Base-by-base conservation (phyloP, 2,797 vertebrate genomes). In the Eulemur mongoz region DNA sequence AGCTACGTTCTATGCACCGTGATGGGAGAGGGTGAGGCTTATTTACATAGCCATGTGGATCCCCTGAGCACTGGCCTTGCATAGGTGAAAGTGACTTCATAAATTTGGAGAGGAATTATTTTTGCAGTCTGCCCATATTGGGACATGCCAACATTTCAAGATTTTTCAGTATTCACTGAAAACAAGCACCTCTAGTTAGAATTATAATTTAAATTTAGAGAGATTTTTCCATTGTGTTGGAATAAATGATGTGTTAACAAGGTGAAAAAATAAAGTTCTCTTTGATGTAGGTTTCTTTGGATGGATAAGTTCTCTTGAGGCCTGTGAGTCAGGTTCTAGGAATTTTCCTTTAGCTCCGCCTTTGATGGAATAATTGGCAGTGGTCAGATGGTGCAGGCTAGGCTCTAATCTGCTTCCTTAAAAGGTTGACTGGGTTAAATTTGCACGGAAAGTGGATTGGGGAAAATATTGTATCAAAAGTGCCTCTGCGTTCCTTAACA, bases 251-350 rank as follows among this genome's bases (percentile, higher is more conserved):
- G 14, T 32, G 30, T 67, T 94, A 94, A 75, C 95, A 97, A 97
- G 91, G 95, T 97, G 61, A 92, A 98, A 98, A 98, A 95, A 91
- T 18, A 92, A 89, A 96, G 72, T 95, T 95, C 89, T n/a, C 87
- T 98, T 96, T 97, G 90, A 97, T 97, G 93, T 75, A 23, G 45
- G 3, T 96, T 79, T 97, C 1, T 96, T 95, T 96, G 94, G 76
- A 67, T 61, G 96, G 92, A 86, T 97, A 95, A 95, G 57, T 97
- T 97, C 63, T 57, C 97, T 59, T 67, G 89, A 96, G 76, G 15
- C 92, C 9, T 96, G 27, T 97, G 97, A 98, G 75, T 97, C 96
- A 93, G 57, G 88, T 59, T 94, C 95, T 84, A 96, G 90, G 90
- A 98, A 98, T 98, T 65, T 89, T 96, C 96, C 97, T 95, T 88